These are phyloP conservation scores for Micrastur ruficollis DNA, from an alignment of 2,797 vertebrate species.

Conservation along the genomic window DNA sequence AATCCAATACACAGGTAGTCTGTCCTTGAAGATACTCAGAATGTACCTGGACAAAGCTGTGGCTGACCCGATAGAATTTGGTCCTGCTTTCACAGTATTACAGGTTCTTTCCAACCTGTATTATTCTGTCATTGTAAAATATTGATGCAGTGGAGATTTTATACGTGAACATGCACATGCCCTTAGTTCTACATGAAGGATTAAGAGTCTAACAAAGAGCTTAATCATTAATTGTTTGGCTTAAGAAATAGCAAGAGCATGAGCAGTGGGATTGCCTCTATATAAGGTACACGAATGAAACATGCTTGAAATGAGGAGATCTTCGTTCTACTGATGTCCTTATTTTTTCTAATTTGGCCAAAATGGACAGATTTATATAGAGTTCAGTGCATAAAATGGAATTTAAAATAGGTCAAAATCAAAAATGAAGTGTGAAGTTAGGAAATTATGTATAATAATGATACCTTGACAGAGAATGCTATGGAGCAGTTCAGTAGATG, in stretches of 20 bases:
- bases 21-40: not conserved
- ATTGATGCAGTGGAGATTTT: not conserved
- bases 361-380: not conserved
- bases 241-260: not conserved
- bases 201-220: not conserved
- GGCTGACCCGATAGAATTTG: not conserved
- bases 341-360: not conserved
- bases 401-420: not conserved
- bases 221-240: conserved; percentile 22
- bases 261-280: not conserved
- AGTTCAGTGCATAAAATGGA: not conserved
- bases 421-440: not conserved
- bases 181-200: not conserved
- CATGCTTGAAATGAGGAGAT: not conserved
- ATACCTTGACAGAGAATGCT: not conserved
- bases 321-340: not conserved
- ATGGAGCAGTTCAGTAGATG: not conserved
- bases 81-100: not conserved
- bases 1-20: not conserved
- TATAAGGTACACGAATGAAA: not conserved
- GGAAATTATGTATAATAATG: not conserved
- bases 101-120: not conserved
- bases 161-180: not conserved
- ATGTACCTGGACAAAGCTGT: not conserved
- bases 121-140: not conserved